phyloP scores from a whole-genome alignment of 2,888 invertebrate species.

The Rhagonycha lutea region DNA sequence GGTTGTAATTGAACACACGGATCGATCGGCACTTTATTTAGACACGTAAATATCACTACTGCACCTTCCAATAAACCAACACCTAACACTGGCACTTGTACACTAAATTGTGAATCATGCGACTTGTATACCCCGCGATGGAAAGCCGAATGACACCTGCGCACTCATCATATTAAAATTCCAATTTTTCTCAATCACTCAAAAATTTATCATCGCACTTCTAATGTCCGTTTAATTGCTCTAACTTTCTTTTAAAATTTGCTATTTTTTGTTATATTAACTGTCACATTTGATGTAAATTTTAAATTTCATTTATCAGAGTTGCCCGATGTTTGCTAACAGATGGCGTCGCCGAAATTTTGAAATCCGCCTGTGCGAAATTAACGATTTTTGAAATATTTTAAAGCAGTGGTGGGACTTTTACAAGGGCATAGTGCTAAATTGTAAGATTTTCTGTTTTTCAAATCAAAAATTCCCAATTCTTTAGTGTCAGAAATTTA shows the following conservation, averaged over 20 bases:
- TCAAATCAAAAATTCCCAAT: neutral
- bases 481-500: slow-evolving; percentile 1
- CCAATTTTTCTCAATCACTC: neutral
- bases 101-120: neutral
- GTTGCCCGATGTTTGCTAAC: neutral
- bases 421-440: neutral
- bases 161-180: neutral
- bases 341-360: neutral
- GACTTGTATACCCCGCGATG: neutral
- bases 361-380: neutral
- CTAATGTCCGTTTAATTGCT: neutral
- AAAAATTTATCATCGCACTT: neutral
- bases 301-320: neutral
- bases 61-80: neutral
- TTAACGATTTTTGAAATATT: neutral
- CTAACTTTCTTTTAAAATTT: neutral
- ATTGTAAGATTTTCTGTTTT: neutral
- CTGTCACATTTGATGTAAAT: neutral
- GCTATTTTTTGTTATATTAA: neutral
- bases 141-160: neutral
- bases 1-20: neutral
- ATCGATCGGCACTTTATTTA: neutral
- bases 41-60: neutral
- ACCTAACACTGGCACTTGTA: neutral
- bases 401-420: neutral